Evolutionary conservation across 2,113 vertebrate genomes (phyloP).

Genomic region (Acrocephalus kingi): DNA sequence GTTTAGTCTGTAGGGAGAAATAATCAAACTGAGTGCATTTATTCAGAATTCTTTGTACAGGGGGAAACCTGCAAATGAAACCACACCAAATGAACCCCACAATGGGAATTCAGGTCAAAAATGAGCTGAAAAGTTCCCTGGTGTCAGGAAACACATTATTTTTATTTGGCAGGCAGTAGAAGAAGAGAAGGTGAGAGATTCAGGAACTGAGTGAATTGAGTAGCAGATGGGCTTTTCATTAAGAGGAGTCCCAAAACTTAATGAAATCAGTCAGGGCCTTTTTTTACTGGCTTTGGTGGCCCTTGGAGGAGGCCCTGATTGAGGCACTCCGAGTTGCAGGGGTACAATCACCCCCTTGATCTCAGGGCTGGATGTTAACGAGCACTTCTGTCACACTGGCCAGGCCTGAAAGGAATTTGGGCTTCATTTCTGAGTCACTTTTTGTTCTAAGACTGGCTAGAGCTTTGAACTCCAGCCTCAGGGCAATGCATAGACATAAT

Average conservation of each 20-base stretch:
- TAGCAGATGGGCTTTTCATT: conserved; percentile 35
- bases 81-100: not conserved
- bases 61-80: not conserved
- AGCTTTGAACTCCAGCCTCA: conserved; percentile 46
- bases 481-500: conserved; percentile 37
- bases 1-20: not conserved
- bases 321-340: not conserved
- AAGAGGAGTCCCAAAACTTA: not conserved
- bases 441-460: not conserved
- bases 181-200: not conserved
- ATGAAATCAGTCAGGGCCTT: not conserved
- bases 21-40: not conserved
- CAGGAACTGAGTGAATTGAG: not conserved
- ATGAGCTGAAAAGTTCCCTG: not conserved
- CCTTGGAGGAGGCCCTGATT: not conserved
- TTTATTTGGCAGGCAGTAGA: not conserved
- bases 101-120: not conserved
- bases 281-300: not conserved
- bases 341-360: conserved; percentile 9
- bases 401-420: not conserved
- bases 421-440: not conserved
- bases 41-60: not conserved
- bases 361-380: not conserved
- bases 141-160: not conserved
- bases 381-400: not conserved